Base-by-base conservation (phyloP, 2,888 invertebrate genomes). In the Cremastinae sp. region DNA sequence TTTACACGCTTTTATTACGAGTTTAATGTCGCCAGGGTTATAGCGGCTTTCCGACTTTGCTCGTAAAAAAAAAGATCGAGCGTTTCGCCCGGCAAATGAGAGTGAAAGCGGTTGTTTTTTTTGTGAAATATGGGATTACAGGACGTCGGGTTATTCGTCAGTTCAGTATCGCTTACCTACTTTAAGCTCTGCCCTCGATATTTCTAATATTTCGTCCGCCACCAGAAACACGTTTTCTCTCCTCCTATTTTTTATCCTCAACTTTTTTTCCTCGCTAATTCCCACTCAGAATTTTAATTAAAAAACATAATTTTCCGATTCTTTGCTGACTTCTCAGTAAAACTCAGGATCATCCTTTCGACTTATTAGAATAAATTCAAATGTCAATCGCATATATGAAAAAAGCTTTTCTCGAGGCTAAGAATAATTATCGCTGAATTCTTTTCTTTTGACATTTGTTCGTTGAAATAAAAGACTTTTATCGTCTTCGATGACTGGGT, bases 1-100 rank as follows among this genome's bases (percentile, higher is more conserved):
- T 56, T 62, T 59, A 68, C 49, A 58, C 47, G 41, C 62, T 61
- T 69, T 74, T 69, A 74, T 74, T 68, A 62, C 59, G 49, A 69
- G 56, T 69, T 74, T 68, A 74, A 68, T 49, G 68, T 47, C 68
- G 47, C 18, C 35, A 7, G 56, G 35, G 56, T 74, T 74, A 62
- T 69, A 49, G 35, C 12, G n/a, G 68, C 45, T 62, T 9, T 10
- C n/a, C 14, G 39, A 58, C 41, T n/a, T 45, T n/a, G 20, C 22
- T 18, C 74, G 37, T 68, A 68, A 69, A 74, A 68, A 62, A 62
- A 9, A 12, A 14, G 8, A 22, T 12, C 2, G 12, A 39, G 53
- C 39, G 53, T 41, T 51, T 22, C 35, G 3, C 9, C 51, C n/a
- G 9, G 12, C 20, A 39, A 51, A 22, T n/a, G 12, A 20, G 18